Conservation (phyloP, 2,113 vertebrate genomes). For the Saccopteryx bilineata region DNA sequence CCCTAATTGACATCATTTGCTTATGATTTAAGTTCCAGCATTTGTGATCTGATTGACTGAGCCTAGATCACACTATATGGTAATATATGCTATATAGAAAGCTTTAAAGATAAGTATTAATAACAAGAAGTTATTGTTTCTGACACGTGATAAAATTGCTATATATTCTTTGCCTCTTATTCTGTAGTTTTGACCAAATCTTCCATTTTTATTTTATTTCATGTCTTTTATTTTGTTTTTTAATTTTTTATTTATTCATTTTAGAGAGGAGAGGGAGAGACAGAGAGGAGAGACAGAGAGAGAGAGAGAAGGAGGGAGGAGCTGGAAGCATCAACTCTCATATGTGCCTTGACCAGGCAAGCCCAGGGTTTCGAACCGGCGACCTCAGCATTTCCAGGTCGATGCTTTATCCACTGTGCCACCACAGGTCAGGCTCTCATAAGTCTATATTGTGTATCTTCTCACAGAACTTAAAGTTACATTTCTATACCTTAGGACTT, state of each 20-base stretch:
- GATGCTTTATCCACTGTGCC: too few relatives aligned
- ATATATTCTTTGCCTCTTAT: not conserved
- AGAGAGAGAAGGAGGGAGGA: too few relatives aligned
- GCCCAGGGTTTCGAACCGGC: too few relatives aligned
- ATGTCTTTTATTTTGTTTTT: too few relatives aligned
- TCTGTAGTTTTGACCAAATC: not conserved
- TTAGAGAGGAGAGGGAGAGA: too few relatives aligned
- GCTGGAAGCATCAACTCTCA: too few relatives aligned
- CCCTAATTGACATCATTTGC: not conserved
- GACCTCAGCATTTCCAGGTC: too few relatives aligned
- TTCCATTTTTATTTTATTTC: conserved; percentile 3
- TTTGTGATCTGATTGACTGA: not conserved
- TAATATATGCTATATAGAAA: not conserved
- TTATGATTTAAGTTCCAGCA: not conserved
- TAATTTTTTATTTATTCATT: too few relatives aligned
- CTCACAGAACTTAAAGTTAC: not conserved
- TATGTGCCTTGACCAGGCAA: too few relatives aligned
- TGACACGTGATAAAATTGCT: not conserved
- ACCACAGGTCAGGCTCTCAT: not conserved
- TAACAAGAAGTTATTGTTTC: not conserved
- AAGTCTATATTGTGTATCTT: not conserved
- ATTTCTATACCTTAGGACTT: not conserved
- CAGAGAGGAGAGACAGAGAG: too few relatives aligned
- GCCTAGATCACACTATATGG: not conserved
- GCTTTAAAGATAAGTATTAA: conserved; percentile 3